A percentile compares a stretch with the other conserved stretches of the same genome.
These are phyloP conservation scores for Xestobium rufovillosum DNA, from an alignment of 2,888 invertebrate genomes.

Conservation along the genomic window DNA sequence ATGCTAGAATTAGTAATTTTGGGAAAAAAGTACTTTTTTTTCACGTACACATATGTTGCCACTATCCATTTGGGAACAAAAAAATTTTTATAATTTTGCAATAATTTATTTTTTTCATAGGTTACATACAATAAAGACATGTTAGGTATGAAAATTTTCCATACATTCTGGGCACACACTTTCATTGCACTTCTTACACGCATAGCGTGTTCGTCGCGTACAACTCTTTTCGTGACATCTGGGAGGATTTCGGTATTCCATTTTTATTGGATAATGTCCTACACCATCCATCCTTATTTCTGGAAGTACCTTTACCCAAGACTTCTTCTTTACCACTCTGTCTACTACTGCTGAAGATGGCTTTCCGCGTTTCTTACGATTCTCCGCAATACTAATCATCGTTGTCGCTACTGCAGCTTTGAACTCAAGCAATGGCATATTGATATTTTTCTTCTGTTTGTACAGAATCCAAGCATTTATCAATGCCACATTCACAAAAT, in stretches of 20 bases:
- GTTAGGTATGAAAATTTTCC: slow-evolving; percentile 14
- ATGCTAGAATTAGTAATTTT: no score
- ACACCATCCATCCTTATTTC: slow-evolving; percentile 15
- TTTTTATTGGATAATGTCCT: slow-evolving; percentile 15
- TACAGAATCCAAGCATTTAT: slow-evolving; percentile 11
- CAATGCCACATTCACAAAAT: no score
- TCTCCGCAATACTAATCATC: slow-evolving; percentile 13
- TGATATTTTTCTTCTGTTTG: slow-evolving; percentile 10
- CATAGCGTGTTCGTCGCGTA: slow-evolving; percentile 13
- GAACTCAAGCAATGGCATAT: slow-evolving; percentile 14
- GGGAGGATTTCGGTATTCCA: slow-evolving; percentile 14
- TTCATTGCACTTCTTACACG: slow-evolving; percentile 10
- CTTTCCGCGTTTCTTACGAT: slow-evolving; percentile 14
- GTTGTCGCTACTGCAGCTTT: slow-evolving; percentile 15
- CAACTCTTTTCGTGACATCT: slow-evolving; percentile 15
- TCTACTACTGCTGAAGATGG: slow-evolving; percentile 8
- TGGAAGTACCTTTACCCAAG: slow-evolving; percentile 13
- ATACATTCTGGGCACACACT: slow-evolving; percentile 14
- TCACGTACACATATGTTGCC: no score
- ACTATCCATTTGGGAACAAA: no score
- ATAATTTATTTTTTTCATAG: no score
- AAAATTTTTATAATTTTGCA: no score
- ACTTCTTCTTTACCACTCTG: slow-evolving; percentile 13
- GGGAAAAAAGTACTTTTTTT: no score
- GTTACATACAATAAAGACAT: no score